phyloP scores from a whole-genome alignment of 2,888 invertebrate species.

The Volucella zonaria region DNA sequence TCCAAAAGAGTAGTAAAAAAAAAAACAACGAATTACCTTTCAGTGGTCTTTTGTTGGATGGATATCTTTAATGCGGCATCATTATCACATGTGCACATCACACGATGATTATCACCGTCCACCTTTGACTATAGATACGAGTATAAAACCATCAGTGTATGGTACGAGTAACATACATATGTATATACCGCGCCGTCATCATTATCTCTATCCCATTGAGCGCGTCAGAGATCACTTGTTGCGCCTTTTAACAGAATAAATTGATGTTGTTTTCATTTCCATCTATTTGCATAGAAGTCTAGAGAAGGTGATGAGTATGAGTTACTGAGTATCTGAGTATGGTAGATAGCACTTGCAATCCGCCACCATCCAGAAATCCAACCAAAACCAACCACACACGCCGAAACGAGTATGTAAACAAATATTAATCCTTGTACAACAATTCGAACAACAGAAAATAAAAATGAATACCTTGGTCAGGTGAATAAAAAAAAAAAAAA shows the following conservation, averaged over 20 bases:
- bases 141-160: too few relatives aligned
- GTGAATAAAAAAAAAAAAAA: constrained; percentile 5
- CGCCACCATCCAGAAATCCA: constrained; percentile 28
- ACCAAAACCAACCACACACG: constrained; percentile 46
- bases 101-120: constrained; percentile 67
- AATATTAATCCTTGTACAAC: constrained; percentile 73
- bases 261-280: constrained; percentile 72
- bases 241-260: constrained; percentile 74
- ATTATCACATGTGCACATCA: constrained; percentile 64
- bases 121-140: constrained; percentile 20
- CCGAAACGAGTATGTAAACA: constrained; percentile 69
- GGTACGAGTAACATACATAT: too few relatives aligned
- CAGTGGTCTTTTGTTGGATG: constrained; percentile 9
- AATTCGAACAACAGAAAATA: constrained; percentile 35
- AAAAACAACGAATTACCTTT: constrained; percentile 11
- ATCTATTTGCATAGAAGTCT: constrained; percentile 66
- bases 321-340: neutral
- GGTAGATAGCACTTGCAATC: constrained; percentile 57
- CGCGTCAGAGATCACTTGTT: constrained; percentile 64
- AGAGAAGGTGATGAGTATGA: constrained; percentile 1
- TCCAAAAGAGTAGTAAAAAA: neutral
- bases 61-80: constrained; percentile 54
- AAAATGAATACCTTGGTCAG: constrained; percentile 34
- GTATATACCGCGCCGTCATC: constrained; percentile 30
- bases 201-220: constrained; percentile 58